A percentile compares a stretch with the other conserved stretches of the same genome.
phyloP scores from a whole-genome alignment of 2,113 vertebrate genomes.

The Mus spicilegus region DNA sequence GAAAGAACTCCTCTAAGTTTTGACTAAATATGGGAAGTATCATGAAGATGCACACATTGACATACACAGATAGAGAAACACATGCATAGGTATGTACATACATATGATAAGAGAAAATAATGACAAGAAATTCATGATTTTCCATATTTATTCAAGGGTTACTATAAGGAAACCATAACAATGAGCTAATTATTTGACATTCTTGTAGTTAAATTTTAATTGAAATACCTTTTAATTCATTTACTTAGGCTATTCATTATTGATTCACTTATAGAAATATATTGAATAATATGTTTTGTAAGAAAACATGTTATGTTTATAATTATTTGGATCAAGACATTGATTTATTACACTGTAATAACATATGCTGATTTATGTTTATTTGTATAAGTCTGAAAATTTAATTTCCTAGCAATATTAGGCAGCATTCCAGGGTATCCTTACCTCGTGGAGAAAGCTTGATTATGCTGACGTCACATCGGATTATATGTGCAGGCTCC shows the following conservation, averaged over 20 bases:
- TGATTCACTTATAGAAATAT: no score
- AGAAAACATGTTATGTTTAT: not conserved
- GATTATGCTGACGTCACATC: not conserved
- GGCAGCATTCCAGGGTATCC: not conserved
- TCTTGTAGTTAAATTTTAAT: not conserved
- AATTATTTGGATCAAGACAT: not conserved
- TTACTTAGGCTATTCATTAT: no score
- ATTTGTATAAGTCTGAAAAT: not conserved
- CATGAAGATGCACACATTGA: not conserved
- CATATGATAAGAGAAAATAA: not conserved
- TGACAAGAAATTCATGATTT: not conserved
- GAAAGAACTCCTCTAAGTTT: not conserved
- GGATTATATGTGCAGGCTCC: not conserved
- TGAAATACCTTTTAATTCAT: no score
- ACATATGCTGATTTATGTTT: not conserved
- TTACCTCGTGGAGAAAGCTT: slow-evolving; percentile 39
- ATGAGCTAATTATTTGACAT: not conserved
- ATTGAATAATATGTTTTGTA: not conserved
- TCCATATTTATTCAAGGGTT: not conserved
- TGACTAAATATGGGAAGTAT: not conserved
- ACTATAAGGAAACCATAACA: not conserved
- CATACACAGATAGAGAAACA: not conserved
- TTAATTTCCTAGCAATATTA: slow-evolving; percentile 6
- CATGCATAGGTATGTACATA: not conserved
- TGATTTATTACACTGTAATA: not conserved